A percentile compares a stretch with the other conserved stretches of the same genome.
Evolutionary conservation across 2,113 vertebrate genomes (phyloP).

Genomic region (Gila orcuttii): DNA sequence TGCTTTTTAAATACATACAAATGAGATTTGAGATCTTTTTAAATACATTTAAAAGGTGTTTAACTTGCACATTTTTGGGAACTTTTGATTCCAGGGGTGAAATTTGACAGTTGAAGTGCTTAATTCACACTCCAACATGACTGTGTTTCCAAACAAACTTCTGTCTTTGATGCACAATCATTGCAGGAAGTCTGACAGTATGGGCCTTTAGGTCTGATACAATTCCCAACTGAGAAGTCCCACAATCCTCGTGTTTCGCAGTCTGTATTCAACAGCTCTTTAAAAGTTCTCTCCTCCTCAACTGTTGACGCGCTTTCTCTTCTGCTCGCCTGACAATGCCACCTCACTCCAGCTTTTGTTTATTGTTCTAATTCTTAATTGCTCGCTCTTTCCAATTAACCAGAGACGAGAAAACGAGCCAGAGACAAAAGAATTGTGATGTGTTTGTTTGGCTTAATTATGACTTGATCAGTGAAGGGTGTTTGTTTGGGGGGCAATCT

Average conservation of each 20-base stretch:
- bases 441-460: slow-evolving; percentile 56
- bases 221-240: slow-evolving; percentile 38
- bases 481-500: slow-evolving; percentile 39
- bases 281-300: slow-evolving; percentile 27
- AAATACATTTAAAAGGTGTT: neutral
- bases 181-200: slow-evolving; percentile 25
- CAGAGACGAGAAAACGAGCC: slow-evolving; percentile 13
- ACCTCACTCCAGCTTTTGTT: slow-evolving; percentile 53
- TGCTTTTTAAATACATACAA: neutral
- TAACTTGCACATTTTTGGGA: too few species aligned
- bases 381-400: slow-evolving; percentile 62
- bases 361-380: slow-evolving; percentile 64
- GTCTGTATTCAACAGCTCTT: slow-evolving; percentile 20
- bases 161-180: neutral
- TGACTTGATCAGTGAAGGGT: slow-evolving; percentile 29
- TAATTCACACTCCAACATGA: neutral
- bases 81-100: neutral
- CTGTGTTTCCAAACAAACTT: neutral
- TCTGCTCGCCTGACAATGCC: slow-evolving; percentile 63
- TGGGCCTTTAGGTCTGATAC: slow-evolving; percentile 23
- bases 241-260: slow-evolving; percentile 16
- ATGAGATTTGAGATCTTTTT: neutral
- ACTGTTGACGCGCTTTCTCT: neutral
- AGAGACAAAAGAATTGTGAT: slow-evolving; percentile 32
- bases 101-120: slow-evolving; percentile 5